These are phyloP conservation scores for Steinernema scapterisci DNA, from an alignment of 2,888 invertebrate genomes.

Conservation along the genomic window DNA sequence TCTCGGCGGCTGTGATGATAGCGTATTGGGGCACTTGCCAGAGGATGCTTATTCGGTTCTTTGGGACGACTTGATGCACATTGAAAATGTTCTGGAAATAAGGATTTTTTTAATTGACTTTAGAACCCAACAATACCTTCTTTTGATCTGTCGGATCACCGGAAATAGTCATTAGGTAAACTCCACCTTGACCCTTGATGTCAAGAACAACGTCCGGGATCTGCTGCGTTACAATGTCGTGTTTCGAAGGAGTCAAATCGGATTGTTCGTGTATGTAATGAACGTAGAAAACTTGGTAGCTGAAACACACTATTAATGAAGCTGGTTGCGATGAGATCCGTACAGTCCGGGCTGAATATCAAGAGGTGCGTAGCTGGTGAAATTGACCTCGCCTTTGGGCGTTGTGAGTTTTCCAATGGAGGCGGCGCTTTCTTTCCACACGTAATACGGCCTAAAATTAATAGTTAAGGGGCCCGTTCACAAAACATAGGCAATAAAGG, in stretches of 20 bases:
- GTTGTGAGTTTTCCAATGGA: not conserved
- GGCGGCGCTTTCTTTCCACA: not conserved
- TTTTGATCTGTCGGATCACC: too few species aligned
- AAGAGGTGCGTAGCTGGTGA: not conserved
- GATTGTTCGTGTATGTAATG: not conserved
- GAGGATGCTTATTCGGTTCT: constrained; percentile 43
- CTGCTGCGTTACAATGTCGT: not conserved
- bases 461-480: too few species aligned
- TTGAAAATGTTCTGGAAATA: not conserved
- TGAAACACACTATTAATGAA: not conserved
- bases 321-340: not conserved
- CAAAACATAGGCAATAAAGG: too few species aligned
- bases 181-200: constrained; percentile 23
- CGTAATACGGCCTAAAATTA: not conserved
- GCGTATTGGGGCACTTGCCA: constrained; percentile 68
- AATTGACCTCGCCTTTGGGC: not conserved
- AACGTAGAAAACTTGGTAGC: constrained; percentile 18
- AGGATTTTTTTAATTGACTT: too few species aligned
- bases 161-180: constrained; percentile 1
- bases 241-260: not conserved
- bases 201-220: constrained; percentile 2
- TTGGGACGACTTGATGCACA: constrained; percentile 35
- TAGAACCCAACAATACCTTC: too few species aligned
- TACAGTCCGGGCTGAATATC: not conserved
- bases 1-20: constrained; percentile 69